These are phyloP conservation scores for Xiphydria camelus DNA, from an alignment of 2,888 invertebrate species.

Conservation along the genomic window DNA sequence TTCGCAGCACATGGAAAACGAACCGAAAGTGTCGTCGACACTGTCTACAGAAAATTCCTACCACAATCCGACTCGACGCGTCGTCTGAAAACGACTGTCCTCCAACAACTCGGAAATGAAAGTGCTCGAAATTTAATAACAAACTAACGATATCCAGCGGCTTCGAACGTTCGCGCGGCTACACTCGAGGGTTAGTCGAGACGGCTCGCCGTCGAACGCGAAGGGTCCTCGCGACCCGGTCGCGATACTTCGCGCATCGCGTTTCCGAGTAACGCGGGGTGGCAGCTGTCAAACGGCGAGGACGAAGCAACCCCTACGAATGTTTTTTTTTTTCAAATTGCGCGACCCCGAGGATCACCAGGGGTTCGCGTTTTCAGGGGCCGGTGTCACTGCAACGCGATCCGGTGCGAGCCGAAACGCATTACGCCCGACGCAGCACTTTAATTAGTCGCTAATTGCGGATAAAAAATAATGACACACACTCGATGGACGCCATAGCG, in stretches of 20 bases:
- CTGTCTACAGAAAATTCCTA: no score
- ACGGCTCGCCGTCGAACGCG: neutral
- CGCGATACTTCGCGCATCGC: neutral
- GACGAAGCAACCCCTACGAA: conserved; percentile 25
- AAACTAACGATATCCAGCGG: no score
- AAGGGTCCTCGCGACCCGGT: neutral
- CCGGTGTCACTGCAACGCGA: conserved; percentile 7
- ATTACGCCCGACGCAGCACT: conserved; percentile 6
- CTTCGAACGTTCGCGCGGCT: no score
- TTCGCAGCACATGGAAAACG: no score
- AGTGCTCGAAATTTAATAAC: no score
- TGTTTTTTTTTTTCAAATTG: conserved; percentile 28
- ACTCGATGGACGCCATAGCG: conserved; percentile 52
- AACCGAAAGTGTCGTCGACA: no score
- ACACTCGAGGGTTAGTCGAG: conserved; percentile 1
- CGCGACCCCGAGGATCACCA: neutral
- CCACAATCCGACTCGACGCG: no score
- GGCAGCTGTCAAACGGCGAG: conserved; percentile 36
- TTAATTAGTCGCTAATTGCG: conserved; percentile 42
- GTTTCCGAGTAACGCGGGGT: conserved; percentile 8
- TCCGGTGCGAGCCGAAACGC: conserved; percentile 10
- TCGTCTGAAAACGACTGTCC: no score
- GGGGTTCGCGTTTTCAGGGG: neutral
- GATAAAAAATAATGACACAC: conserved; percentile 32
- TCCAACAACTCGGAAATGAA: no score